Conservation (phyloP, 2,888 invertebrate genomes). For the Lottia gigantea region DNA sequence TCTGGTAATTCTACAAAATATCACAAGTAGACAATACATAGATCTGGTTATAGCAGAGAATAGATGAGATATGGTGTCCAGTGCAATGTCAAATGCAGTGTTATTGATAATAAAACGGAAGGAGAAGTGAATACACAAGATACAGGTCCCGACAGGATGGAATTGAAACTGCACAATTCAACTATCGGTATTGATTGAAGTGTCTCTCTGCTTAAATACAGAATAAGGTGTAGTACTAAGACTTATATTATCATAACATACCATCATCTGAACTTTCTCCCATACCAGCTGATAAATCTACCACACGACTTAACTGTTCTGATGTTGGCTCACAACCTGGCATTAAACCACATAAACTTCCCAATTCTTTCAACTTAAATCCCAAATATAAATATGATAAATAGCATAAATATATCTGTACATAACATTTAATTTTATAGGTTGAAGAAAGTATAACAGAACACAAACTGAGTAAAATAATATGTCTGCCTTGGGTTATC, state of each 20-base stretch:
- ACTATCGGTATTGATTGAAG: too few relatives aligned
- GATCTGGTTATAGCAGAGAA: too few relatives aligned
- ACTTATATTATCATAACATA: slow-evolving; percentile 6
- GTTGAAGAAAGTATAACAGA: neutral
- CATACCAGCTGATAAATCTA: slow-evolving; percentile 91
- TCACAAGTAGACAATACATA: too few relatives aligned
- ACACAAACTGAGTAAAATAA: neutral
- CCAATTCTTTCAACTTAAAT: slow-evolving; percentile 81
- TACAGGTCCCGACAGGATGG: too few relatives aligned
- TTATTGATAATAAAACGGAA: too few relatives aligned
- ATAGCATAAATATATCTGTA: neutral
- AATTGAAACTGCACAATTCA: too few relatives aligned
- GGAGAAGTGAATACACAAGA: too few relatives aligned
- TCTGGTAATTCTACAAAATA: neutral
- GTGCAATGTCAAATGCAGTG: too few relatives aligned
- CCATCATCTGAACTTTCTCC: slow-evolving; percentile 38
- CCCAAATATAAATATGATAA: slow-evolving; percentile 4
- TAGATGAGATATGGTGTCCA: too few relatives aligned
- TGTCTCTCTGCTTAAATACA: too few relatives aligned
- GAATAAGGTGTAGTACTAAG: too few relatives aligned
- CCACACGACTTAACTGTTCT: slow-evolving; percentile 89
- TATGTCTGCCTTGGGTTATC: too few relatives aligned
- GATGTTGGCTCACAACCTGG: slow-evolving; percentile 84
- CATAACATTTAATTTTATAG: neutral
- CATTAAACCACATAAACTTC: slow-evolving; percentile 89